A percentile compares a stretch with the other conserved stretches of the same genome.
phyloP scores from a whole-genome alignment of 1,140 invertebrate genomes.

The Holotrichia oblita region DNA sequence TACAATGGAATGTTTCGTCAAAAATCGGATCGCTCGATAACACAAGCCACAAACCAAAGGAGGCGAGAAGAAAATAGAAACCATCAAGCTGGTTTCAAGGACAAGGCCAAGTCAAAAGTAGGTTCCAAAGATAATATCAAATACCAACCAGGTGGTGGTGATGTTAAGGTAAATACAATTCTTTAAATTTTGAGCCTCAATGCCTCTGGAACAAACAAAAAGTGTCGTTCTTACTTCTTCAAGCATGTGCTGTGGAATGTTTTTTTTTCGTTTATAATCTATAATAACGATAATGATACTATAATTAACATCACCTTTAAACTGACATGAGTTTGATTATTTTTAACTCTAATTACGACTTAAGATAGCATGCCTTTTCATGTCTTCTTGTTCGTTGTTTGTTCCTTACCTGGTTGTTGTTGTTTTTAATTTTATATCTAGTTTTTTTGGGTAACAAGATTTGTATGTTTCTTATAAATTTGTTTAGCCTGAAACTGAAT shows the following conservation, averaged over 20 bases:
- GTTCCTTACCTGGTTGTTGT: not conserved
- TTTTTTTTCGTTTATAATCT: no score
- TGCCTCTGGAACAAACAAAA: not conserved
- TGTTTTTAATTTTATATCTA: not conserved
- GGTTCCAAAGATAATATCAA: conserved; percentile 93
- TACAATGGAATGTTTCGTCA: conserved; percentile 92
- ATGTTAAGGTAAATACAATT: conserved; percentile 79
- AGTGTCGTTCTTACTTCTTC: not conserved
- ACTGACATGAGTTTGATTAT: not conserved
- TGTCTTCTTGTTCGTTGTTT: not conserved
- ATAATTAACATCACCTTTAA: conserved; percentile 38
- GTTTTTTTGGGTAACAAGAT: not conserved
- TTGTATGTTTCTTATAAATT: conserved; percentile 23
- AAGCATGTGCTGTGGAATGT: conserved; percentile 37
- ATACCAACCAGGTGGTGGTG: conserved; percentile 87
- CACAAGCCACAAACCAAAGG: conserved; percentile 91
- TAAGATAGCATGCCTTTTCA: not conserved
- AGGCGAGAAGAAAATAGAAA: conserved; percentile 92
- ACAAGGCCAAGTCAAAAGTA: conserved; percentile 91
- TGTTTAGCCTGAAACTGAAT: conserved; percentile 42
- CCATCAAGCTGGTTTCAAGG: conserved; percentile 89
- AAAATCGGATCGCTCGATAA: conserved; percentile 96
- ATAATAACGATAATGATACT: no score
- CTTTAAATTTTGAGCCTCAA: not conserved
- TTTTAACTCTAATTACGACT: not conserved